A percentile compares a stretch with the other conserved stretches of the same genome.
phyloP scores from a whole-genome alignment of 1,140 invertebrate genomes.

The Triops longicaudatus region DNA sequence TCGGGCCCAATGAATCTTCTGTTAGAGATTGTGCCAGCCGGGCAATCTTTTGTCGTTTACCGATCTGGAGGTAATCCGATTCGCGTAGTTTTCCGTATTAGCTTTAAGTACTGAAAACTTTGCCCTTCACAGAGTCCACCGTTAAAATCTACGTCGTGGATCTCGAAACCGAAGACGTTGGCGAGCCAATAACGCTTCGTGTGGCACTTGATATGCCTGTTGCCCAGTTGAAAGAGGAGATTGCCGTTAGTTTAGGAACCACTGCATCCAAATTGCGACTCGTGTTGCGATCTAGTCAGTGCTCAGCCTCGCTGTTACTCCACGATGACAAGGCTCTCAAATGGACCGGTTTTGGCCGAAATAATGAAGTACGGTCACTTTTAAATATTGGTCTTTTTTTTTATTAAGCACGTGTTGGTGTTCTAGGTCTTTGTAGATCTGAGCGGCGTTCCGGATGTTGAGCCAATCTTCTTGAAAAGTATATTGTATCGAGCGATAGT shows the following conservation, averaged over 20 bases:
- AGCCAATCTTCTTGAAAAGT: not conserved
- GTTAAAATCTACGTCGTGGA: not conserved
- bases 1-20: conserved; percentile 52
- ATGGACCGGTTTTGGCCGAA: not conserved
- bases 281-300: not conserved
- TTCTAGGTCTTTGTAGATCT: not conserved
- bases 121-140: not conserved
- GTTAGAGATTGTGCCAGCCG: conserved; percentile 55
- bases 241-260: not conserved
- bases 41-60: conserved; percentile 56
- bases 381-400: not conserved
- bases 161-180: not conserved
- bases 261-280: not conserved
- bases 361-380: not conserved
- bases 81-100: not conserved
- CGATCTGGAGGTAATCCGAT: conserved; percentile 47
- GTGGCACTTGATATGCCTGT: not conserved
- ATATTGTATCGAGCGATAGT: not conserved
- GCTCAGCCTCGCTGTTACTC: not conserved
- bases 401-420: not conserved
- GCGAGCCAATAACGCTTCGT: not conserved
- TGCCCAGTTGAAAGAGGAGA: not conserved
- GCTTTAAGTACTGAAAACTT: too few relatives aligned
- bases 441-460: not conserved
- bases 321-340: not conserved